phyloP scores from a whole-genome alignment of 2,797 vertebrate species.

The Semaprochilodus insignis region DNA sequence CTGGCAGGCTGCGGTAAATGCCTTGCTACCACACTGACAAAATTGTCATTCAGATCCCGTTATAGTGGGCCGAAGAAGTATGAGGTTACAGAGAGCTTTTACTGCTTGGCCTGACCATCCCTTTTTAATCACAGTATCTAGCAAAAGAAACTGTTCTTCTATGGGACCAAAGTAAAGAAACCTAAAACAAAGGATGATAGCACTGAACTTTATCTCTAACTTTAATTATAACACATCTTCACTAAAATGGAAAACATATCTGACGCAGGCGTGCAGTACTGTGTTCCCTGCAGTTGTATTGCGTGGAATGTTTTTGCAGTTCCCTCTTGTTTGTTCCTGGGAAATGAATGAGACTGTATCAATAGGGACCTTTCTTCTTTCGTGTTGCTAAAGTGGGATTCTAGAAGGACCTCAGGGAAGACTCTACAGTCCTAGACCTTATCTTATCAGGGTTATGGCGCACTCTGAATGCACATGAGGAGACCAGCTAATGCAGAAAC shows the following conservation, averaged over 20 bases:
- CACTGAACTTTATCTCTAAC: not conserved
- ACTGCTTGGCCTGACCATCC: not conserved
- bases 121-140: not conserved
- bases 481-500: not conserved
- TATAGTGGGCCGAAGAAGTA: not conserved
- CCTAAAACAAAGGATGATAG: not conserved
- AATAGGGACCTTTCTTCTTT: slow-evolving; percentile 21
- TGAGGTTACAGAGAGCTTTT: not conserved
- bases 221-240: not conserved
- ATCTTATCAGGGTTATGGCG: slow-evolving; percentile 2
- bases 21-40: not conserved
- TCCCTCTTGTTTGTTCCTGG: not conserved
- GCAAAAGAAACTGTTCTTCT: not conserved
- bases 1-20: not conserved
- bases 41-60: not conserved
- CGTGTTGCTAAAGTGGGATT: slow-evolving; percentile 6
- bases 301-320: not conserved
- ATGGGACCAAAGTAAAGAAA: not conserved
- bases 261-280: not conserved
- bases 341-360: not conserved
- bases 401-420: not conserved
- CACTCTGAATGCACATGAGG: not conserved
- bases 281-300: not conserved
- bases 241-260: not conserved
- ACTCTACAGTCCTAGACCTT: not conserved